phyloP scores from a whole-genome alignment of 2,113 vertebrate genomes.

The Brienomyrus longianalis region DNA sequence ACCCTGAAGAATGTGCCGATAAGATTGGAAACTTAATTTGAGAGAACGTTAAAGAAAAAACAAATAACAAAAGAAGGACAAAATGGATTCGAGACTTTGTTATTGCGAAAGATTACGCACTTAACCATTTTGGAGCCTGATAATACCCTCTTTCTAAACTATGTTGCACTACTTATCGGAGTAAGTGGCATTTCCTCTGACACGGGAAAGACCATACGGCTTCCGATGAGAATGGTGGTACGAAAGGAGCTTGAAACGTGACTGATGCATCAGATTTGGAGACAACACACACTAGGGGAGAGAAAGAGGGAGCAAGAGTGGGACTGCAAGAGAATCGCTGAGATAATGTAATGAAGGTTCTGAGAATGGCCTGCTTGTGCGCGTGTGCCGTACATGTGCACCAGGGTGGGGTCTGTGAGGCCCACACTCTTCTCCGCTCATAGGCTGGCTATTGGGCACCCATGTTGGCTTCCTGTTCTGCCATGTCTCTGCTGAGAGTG shows the following conservation, averaged over 20 bases:
- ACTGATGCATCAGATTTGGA: background rate
- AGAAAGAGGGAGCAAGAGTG: background rate
- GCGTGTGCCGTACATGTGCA: background rate
- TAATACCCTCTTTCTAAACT: constrained; percentile 22
- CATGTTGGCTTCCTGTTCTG: background rate
- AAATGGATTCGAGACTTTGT: background rate
- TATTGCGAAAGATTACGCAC: constrained; percentile 25
- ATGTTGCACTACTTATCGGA: constrained; percentile 16
- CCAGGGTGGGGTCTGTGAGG: background rate
- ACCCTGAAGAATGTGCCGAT: background rate
- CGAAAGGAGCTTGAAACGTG: constrained; percentile 2
- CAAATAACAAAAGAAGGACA: constrained; percentile 4
- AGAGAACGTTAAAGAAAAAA: constrained; percentile 3
- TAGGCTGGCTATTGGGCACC: background rate
- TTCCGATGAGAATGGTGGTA: constrained; percentile 10
- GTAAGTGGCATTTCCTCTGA: constrained; percentile 29
- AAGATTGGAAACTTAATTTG: background rate
- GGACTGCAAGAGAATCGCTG: background rate
- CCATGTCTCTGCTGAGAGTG: constrained; percentile 9
- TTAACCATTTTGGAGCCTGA: constrained; percentile 22
- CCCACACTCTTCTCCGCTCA: background rate
- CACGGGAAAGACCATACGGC: constrained; percentile 23
- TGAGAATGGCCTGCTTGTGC: background rate
- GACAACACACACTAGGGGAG: background rate
- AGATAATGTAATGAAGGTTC: background rate